These are phyloP conservation scores for Sandelia bainsii DNA, from an alignment of 2,797 vertebrate genomes.

Conservation along the genomic window DNA sequence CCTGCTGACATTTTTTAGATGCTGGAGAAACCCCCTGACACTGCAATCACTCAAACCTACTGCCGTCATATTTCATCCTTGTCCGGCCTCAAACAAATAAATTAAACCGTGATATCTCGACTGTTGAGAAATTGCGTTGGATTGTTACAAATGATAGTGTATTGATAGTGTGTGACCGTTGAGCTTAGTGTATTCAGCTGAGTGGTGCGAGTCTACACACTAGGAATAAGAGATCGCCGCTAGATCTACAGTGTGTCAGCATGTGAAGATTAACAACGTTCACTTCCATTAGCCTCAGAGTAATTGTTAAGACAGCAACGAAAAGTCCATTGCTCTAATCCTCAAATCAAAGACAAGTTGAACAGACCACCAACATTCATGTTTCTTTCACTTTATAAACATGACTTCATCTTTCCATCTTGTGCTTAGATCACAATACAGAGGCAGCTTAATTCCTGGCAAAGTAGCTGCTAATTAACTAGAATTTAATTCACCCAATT, in stretches of 20 bases:
- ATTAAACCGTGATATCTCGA: conserved; percentile 61
- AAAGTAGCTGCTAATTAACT: conserved; percentile 40
- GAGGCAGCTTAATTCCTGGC: conserved; percentile 14
- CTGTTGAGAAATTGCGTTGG: conserved; percentile 47
- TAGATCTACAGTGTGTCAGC: conserved; percentile 67
- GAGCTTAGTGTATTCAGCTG: conserved; percentile 42
- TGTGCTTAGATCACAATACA: conserved; percentile 36
- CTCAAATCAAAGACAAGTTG: conserved; percentile 71
- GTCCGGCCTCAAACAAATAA: conserved; percentile 48
- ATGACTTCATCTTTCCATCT: conserved; percentile 40
- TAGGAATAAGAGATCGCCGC: conserved; percentile 37
- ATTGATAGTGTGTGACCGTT: conserved; percentile 38
- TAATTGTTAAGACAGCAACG: conserved; percentile 74
- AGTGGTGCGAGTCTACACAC: conserved; percentile 27
- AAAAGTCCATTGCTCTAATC: conserved; percentile 65
- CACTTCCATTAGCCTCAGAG: conserved; percentile 73
- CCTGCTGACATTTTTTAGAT: conserved; percentile 32
- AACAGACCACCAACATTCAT: conserved; percentile 52
- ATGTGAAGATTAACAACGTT: conserved; percentile 71
- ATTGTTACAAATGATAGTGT: conserved; percentile 51
- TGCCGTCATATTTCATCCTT: conserved; percentile 45
- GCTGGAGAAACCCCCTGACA: conserved; percentile 29
- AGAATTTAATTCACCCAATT: conserved; percentile 9
- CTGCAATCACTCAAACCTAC: conserved; percentile 54
- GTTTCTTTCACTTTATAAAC: conserved; percentile 51